Evolutionary conservation across 2,888 invertebrate species (phyloP), one percentile per base, ranked within the genome.

Genomic region (Eupithecia subumbrata): DNA sequence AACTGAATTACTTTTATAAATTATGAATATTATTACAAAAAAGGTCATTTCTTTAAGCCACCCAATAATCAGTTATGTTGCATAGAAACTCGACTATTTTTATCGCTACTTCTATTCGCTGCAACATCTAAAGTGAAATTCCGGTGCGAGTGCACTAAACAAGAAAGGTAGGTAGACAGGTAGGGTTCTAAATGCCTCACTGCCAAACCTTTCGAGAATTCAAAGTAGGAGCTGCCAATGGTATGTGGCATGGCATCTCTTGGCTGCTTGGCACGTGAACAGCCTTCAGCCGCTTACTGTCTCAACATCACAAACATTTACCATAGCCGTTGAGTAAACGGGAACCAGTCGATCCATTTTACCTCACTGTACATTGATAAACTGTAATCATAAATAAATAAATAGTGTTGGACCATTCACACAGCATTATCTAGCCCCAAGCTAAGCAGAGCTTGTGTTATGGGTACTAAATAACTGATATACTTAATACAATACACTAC

Each of bases 231-330:
- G 48, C 48, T 74, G 45, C 9, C 52, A 14, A n/a, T 48, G 63
- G 72, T 71, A 71, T 68, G 77, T 70, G 60, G 69, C 60, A 74
- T 74, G 40, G 66, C 66, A n/a, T 67, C 37, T 34, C 69, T 74
- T 69, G 52, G 43, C 63, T 70, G 66, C 67, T 22, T 37, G 76
- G 72, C 70, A 77, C 77, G 77, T 77, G 72, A 43, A 70, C 67
- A 45, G 71, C 16, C 74, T 69, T 73, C 63, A 73, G 64, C 67
- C 72, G 63, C 72, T 72, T 74, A 73, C 60, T 71, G 71, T 18
- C 63, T 67, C 60, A 25, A 60, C 69, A 74, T 72, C 52, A 73
- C 67, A 73, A 77, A 71, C 72, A 70, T 63, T 63, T 45, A 45
- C 71, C 34, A 72, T 72, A 37, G 67, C 18, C 64, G 40, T 34